Evolutionary conservation across 1,140 invertebrate species (phyloP).

Genomic region (Chelonus insularis): DNA sequence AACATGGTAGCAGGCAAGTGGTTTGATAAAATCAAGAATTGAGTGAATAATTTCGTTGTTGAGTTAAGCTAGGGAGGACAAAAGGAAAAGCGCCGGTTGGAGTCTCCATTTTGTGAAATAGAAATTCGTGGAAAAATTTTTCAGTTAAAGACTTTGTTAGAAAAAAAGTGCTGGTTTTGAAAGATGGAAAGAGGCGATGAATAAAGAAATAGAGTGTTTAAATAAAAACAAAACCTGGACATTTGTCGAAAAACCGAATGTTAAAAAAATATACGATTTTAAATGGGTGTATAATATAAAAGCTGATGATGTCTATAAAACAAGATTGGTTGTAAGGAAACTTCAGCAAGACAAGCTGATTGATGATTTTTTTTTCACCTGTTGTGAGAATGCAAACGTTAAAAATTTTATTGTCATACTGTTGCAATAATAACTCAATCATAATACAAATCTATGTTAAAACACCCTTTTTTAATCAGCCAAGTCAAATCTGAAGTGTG

Average conservation of each 20-base stretch:
- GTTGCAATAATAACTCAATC: conserved; percentile 15
- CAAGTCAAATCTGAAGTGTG: conserved; percentile 42
- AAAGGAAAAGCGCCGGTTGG: too few relatives aligned
- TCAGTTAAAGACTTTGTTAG: too few relatives aligned
- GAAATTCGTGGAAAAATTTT: too few relatives aligned
- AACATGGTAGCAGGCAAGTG: too few relatives aligned
- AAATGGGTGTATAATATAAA: conserved; percentile 35
- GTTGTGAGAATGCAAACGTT: conserved; percentile 27
- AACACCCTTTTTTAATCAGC: conserved; percentile 50
- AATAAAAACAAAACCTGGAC: conserved; percentile 33
- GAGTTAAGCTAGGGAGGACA: too few relatives aligned
- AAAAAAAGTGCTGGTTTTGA: conserved; percentile 11
- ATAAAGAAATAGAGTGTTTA: conserved; percentile 24
- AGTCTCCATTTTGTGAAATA: too few relatives aligned
- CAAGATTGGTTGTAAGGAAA: conserved; percentile 30
- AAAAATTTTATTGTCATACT: conserved; percentile 21
- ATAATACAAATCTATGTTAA: conserved; percentile 45
- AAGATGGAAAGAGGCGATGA: conserved; percentile 23
- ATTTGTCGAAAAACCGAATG: conserved; percentile 22
- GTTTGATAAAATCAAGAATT: too few relatives aligned
- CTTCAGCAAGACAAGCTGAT: conserved; percentile 25
- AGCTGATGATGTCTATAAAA: conserved; percentile 25
- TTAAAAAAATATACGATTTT: conserved; percentile 26
- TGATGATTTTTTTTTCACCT: conserved; percentile 30
- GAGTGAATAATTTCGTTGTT: too few relatives aligned